These are phyloP conservation scores for Cantharis flavilabris DNA, from an alignment of 2,888 invertebrate genomes.

Conservation along the genomic window DNA sequence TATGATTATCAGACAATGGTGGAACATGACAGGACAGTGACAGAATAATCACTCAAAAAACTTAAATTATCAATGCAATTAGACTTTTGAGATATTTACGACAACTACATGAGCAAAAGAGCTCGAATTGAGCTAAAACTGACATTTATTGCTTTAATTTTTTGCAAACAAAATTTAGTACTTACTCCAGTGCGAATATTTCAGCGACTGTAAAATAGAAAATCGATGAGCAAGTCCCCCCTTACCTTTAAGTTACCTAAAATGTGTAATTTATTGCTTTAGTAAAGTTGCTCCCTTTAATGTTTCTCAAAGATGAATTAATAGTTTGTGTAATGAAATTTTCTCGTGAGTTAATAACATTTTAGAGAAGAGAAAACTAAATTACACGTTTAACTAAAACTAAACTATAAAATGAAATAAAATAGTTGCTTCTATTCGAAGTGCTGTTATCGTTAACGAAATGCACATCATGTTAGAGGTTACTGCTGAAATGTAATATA, in stretches of 20 bases:
- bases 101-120: too few species aligned
- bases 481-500: slow-evolving; percentile 24
- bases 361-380: background rate
- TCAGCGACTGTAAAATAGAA: too few species aligned
- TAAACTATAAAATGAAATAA: background rate
- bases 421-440: background rate
- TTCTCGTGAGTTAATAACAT: background rate
- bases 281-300: background rate
- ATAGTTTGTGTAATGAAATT: background rate
- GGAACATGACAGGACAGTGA: too few species aligned
- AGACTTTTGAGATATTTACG: too few species aligned
- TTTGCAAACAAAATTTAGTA: too few species aligned
- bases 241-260: background rate
- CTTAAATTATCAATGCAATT: too few species aligned
- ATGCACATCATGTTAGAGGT: background rate
- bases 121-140: too few species aligned
- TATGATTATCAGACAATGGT: too few species aligned
- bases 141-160: too few species aligned
- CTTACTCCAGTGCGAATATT: too few species aligned
- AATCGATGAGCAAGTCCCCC: background rate
- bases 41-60: too few species aligned
- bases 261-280: background rate
- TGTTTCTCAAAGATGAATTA: background rate
- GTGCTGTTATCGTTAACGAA: background rate
- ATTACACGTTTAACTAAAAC: background rate